Evolutionary conservation across 2,888 invertebrate species (phyloP).

Genomic region (Cactoblastis cactorum): DNA sequence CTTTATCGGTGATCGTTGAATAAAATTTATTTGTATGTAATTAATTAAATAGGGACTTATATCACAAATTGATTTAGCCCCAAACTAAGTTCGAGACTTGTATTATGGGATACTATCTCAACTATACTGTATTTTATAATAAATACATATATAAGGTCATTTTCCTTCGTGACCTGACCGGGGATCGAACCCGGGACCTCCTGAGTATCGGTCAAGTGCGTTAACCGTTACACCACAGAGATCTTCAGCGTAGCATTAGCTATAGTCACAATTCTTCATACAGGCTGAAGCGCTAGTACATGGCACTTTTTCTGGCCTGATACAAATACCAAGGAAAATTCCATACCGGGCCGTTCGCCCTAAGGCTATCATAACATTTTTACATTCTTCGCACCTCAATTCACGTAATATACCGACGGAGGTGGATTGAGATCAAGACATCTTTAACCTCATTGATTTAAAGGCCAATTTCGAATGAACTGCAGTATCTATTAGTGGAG

Average conservation of each 20-base stretch:
- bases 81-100: too few relatives aligned
- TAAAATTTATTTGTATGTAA: too few relatives aligned
- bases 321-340: conserved; percentile 27
- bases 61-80: too few relatives aligned
- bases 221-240: too few relatives aligned
- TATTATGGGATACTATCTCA: too few relatives aligned
- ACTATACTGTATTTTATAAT: too few relatives aligned
- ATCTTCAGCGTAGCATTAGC: neutral
- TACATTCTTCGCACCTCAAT: conserved; percentile 11
- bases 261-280: neutral
- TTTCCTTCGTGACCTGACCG: too few relatives aligned
- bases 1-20: too few relatives aligned
- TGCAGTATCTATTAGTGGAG: conserved; percentile 15
- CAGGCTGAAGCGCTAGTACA: neutral
- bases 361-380: conserved; percentile 10
- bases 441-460: conserved; percentile 3
- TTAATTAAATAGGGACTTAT: too few relatives aligned
- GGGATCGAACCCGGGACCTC: too few relatives aligned
- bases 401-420: neutral
- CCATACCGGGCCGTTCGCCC: conserved; percentile 12
- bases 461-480: conserved; percentile 3
- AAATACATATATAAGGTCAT: too few relatives aligned
- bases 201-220: too few relatives aligned
- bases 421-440: neutral
- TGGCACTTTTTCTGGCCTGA: conserved; percentile 15